phyloP scores from a whole-genome alignment of 2,888 invertebrate species.

The Archaeoteleia sp. region DNA sequence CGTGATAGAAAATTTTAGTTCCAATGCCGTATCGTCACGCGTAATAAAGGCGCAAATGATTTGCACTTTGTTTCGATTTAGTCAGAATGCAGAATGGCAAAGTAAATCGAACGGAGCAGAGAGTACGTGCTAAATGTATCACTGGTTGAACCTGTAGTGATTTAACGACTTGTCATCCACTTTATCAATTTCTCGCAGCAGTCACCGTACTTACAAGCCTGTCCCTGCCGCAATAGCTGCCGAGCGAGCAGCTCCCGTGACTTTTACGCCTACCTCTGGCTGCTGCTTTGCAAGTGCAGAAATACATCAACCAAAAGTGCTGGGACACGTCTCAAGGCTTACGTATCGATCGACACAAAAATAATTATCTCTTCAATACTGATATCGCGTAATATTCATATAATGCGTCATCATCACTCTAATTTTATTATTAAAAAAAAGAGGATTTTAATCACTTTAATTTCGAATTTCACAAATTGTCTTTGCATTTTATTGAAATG shows the following conservation, averaged over 20 bases:
- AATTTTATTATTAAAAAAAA: too few relatives aligned
- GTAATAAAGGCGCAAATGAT: neutral
- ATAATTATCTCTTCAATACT: conserved; percentile 20
- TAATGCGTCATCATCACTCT: neutral
- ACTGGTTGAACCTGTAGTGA: conserved; percentile 58
- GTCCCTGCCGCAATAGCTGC: conserved; percentile 48
- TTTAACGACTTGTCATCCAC: conserved; percentile 71
- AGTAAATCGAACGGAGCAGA: conserved; percentile 29
- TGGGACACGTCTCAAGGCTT: conserved; percentile 40
- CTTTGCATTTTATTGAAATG: too few relatives aligned
- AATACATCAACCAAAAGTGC: conserved; percentile 36
- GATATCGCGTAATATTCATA: conserved; percentile 30
- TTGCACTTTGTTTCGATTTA: conserved; percentile 18
- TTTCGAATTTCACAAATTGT: too few relatives aligned
- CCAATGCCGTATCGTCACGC: too few relatives aligned
- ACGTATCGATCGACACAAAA: conserved; percentile 41
- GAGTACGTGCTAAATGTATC: conserved; percentile 36
- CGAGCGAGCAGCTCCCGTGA: conserved; percentile 45
- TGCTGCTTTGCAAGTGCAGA: conserved; percentile 11
- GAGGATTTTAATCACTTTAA: too few relatives aligned
- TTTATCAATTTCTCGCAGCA: conserved; percentile 67
- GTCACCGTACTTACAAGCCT: conserved; percentile 38
- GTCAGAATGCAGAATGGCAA: conserved; percentile 9
- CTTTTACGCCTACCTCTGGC: conserved; percentile 45
- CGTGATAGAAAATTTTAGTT: too few relatives aligned